phyloP scores from a whole-genome alignment of 2,797 vertebrate species.

The Australoheros facetus region DNA sequence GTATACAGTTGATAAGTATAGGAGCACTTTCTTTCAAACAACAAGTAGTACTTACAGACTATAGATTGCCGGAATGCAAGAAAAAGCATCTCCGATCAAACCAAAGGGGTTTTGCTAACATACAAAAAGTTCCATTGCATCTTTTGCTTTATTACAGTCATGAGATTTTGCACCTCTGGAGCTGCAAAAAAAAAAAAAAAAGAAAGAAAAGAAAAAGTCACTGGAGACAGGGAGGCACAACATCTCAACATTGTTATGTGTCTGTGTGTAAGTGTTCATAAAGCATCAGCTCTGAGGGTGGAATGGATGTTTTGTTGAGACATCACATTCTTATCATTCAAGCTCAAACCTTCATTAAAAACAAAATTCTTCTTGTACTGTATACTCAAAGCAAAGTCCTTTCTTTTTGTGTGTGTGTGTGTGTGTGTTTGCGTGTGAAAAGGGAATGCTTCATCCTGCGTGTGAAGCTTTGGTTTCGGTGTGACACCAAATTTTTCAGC shows the following conservation, averaged over 20 bases:
- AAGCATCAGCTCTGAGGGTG: constrained; percentile 38
- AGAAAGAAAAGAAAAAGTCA: constrained; percentile 70
- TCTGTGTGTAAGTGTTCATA: constrained; percentile 25
- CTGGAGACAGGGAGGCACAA: constrained; percentile 72
- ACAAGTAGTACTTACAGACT: constrained; percentile 96
- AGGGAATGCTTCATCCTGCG: constrained; percentile 60
- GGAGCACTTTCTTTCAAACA: constrained; percentile 90
- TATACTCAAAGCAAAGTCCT: constrained; percentile 82
- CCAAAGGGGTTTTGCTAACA: constrained; percentile 82
- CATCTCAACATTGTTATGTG: constrained; percentile 61
- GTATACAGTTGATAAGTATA: constrained; percentile 97
- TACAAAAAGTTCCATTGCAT: constrained; percentile 87
- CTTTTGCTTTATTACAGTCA: constrained; percentile 82
- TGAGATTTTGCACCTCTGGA: constrained; percentile 82
- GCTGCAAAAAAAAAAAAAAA: constrained; percentile 60
- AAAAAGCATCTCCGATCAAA: constrained; percentile 79
- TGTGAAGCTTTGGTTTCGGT: constrained; percentile 78
- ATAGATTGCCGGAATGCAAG: constrained; percentile 88
- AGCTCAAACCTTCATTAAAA: constrained; percentile 64
- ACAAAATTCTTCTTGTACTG: constrained; percentile 66
- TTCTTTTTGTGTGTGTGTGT: constrained; percentile 54
- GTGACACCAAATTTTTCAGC: constrained; percentile 42
- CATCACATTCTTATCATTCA: constrained; percentile 70
- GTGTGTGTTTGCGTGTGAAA: background rate
- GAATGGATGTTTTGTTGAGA: constrained; percentile 59